Percentiles rank a stretch among this genome's conserved stretches.
These are phyloP conservation scores for Tylochromis polylepis DNA, from an alignment of 2,113 vertebrate genomes.

Conservation along the genomic window DNA sequence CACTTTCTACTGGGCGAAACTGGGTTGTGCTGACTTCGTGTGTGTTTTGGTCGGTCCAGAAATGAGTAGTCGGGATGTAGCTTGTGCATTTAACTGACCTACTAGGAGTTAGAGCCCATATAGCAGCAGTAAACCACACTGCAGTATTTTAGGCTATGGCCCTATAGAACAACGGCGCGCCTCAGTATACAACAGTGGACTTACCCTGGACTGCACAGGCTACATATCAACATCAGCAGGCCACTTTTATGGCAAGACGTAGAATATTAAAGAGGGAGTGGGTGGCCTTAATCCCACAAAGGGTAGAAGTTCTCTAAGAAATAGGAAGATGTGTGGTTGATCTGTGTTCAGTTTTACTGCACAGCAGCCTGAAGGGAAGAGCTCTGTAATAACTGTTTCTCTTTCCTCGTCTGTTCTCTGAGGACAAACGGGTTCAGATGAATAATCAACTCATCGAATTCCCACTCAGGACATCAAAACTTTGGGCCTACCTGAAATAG, in stretches of 20 bases:
- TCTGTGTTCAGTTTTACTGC: neutral
- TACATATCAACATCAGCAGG: neutral
- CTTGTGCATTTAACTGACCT: constrained; percentile 46
- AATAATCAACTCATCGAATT: neutral
- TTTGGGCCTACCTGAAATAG: neutral
- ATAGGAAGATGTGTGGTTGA: neutral
- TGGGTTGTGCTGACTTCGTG: neutral
- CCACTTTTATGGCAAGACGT: neutral
- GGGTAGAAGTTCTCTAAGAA: neutral
- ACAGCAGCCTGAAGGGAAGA: neutral
- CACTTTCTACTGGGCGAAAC: neutral
- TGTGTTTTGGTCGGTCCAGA: neutral
- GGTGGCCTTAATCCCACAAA: neutral
- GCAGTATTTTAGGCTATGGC: constrained; percentile 73
- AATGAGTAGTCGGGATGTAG: constrained; percentile 14
- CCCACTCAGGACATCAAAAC: neutral
- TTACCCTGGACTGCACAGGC: neutral
- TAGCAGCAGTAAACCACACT: constrained; percentile 69
- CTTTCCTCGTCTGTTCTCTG: neutral
- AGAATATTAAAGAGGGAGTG: neutral
- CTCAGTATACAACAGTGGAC: constrained; percentile 7
- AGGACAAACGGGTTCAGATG: neutral
- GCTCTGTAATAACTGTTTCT: neutral
- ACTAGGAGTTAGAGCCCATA: constrained; percentile 45
- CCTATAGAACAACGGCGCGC: constrained; percentile 48